A percentile compares a stretch with the other conserved stretches of the same genome.
These are phyloP conservation scores for Dryomyza anilis DNA, from an alignment of 2,888 invertebrate genomes.

Conservation along the genomic window DNA sequence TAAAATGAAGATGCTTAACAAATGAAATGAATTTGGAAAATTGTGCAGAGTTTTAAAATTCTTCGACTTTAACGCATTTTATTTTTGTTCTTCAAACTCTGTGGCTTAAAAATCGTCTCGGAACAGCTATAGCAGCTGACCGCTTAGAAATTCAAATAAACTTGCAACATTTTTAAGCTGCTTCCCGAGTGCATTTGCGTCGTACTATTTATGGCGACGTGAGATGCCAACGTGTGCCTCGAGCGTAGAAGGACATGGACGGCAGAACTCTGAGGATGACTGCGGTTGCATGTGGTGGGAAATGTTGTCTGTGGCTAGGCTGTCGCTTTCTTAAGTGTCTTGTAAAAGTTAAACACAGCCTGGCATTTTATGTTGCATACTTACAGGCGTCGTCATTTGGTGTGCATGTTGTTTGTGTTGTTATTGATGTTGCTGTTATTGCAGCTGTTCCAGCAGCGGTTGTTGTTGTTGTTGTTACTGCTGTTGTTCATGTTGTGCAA, in stretches of 20 bases:
- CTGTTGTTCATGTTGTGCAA: constrained; percentile 15
- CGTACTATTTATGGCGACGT: background rate
- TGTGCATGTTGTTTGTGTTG: background rate
- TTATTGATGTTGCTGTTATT: background rate
- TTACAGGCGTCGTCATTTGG: background rate
- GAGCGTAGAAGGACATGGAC: too few relatives aligned
- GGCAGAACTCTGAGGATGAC: too few relatives aligned
- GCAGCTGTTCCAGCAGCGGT: background rate
- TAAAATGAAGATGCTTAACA: too few relatives aligned
- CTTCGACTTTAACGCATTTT: too few relatives aligned
- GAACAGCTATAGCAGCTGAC: too few relatives aligned
- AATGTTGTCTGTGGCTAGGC: too few relatives aligned
- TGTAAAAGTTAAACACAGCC: constrained; percentile 10
- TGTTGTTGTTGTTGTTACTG: background rate
- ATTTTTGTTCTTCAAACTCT: too few relatives aligned
- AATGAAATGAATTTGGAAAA: too few relatives aligned
- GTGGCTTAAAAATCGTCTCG: too few relatives aligned
- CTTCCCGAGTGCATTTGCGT: background rate
- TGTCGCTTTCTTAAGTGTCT: background rate
- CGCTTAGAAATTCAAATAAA: constrained; percentile 12
- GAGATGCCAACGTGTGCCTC: background rate
- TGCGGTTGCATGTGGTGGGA: too few relatives aligned
- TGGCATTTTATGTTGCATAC: constrained; percentile 6
- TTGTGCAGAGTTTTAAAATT: too few relatives aligned
- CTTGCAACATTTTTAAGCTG: background rate